phyloP scores from a whole-genome alignment of 2,888 invertebrate genomes.

The Helicoverpa assulta region DNA sequence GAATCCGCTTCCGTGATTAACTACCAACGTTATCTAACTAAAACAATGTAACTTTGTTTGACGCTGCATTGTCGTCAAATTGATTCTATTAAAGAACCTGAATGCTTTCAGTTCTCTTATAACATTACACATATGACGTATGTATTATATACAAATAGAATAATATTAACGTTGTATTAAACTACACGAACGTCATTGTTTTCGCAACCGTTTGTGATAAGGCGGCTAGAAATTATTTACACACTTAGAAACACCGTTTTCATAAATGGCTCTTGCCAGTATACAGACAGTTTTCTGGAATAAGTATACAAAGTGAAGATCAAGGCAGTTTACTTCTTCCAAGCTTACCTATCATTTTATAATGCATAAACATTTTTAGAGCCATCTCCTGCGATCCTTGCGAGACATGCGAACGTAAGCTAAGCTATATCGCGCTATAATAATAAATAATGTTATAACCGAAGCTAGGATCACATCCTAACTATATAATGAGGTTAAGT shows the following conservation, averaged over 20 bases:
- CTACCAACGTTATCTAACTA: not conserved
- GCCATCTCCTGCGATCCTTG: no score
- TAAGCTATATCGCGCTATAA: not conserved
- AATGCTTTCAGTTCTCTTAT: not conserved
- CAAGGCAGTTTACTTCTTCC: constrained; percentile 18
- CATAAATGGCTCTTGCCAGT: constrained; percentile 7
- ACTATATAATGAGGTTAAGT: constrained; percentile 7
- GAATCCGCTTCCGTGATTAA: not conserved
- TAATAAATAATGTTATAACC: not conserved
- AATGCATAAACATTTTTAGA: constrained; percentile 7
- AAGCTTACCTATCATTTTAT: constrained; percentile 24
- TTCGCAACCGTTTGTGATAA: constrained; percentile 17
- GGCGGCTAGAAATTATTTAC: constrained; percentile 32
- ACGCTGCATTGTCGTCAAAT: not conserved
- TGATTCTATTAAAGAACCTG: not conserved
- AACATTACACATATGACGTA: not conserved
- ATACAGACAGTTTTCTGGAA: constrained; percentile 15
- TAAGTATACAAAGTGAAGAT: constrained; percentile 25
- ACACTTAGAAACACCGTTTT: constrained; percentile 31
- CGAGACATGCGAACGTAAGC: not conserved
- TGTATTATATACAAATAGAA: not conserved
- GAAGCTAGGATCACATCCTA: not conserved
- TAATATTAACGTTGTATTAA: constrained; percentile 5
- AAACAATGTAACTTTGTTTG: not conserved
- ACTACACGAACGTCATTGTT: constrained; percentile 2